These are phyloP conservation scores for Gadus chalcogrammus DNA, from an alignment of 2,113 vertebrate species.

Conservation along the genomic window DNA sequence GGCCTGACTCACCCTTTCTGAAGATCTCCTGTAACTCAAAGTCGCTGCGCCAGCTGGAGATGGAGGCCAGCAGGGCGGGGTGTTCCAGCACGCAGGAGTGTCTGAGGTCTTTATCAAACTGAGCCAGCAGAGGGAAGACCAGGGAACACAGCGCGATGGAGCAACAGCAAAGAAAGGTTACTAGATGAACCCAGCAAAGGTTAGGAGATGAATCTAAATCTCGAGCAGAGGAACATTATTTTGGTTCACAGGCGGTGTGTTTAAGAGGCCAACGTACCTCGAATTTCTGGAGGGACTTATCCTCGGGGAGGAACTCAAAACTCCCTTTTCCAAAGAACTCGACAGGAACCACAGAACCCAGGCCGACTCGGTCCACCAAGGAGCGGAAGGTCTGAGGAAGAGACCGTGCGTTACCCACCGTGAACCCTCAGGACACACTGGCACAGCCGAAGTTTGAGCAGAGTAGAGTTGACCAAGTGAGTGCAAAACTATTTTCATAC, in stretches of 20 bases:
- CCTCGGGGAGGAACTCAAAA: constrained; percentile 86
- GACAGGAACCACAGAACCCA: constrained; percentile 88
- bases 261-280: constrained; percentile 75
- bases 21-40: constrained; percentile 96
- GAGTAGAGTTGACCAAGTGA: neutral
- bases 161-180: neutral
- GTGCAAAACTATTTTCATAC: neutral
- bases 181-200: neutral
- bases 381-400: constrained; percentile 66
- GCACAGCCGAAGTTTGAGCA: neutral
- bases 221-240: neutral
- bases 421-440: neutral
- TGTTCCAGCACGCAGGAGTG: constrained; percentile 85
- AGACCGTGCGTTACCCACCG: neutral
- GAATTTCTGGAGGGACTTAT: constrained; percentile 84
- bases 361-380: constrained; percentile 90
- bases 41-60: constrained; percentile 86
- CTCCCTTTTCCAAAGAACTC: constrained; percentile 89
- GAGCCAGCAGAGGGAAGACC: constrained; percentile 43
- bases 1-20: constrained; percentile 81
- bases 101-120: constrained; percentile 87
- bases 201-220: neutral
- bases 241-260: neutral
- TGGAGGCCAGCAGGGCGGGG: constrained; percentile 79
- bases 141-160: neutral